Evolutionary conservation across 2,797 vertebrate species (phyloP), one percentile per base, ranked within the genome.

Genomic region (Danio albolineatus): DNA sequence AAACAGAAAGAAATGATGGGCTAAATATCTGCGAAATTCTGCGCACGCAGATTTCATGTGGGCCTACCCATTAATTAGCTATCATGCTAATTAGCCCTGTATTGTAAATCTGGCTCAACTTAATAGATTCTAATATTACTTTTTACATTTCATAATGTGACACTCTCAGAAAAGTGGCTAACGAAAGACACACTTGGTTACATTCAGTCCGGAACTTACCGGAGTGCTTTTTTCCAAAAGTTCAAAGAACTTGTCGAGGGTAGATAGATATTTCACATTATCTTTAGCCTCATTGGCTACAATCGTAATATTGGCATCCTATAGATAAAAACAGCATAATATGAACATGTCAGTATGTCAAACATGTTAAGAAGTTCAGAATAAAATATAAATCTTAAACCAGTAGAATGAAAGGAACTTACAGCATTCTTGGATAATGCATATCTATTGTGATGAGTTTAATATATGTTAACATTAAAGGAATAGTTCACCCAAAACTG

Each of bases 211-310:
- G 28, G 12, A 70, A 13, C 90, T 92, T 90, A 96, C 95, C 77
- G 94, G 95, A 67, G 90, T 90, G 80, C 91, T 88, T 81, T 86
- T 92, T 49, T 85, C 90, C 88, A 96, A 90, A 0, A 87, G 90
- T 17, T 87, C 87, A 65, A 96, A 95, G 89, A 92, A 94, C 81
- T 89, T 94, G 77, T 95, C 94, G 88, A 96, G 48, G 0, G 91
- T 92, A 84, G 91, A 90, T 28, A 96, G 91, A 80, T 93, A 96
- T 86, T 92, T 95, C 79, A 96, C 93, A 0, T 95, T 96, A 89
- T 95, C 93, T 81, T 96, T 96, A 19, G 95, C 95, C 85, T 96
- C 95, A 85, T 95, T 95, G 12, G 94, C 90, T 80, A 93, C 93
- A 38, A 89, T 76, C 0, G 95, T 96, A 87, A 96, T 86, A 38